Conservation (phyloP, 2,113 vertebrate genomes). For the Ctenodactylus gundi region DNA sequence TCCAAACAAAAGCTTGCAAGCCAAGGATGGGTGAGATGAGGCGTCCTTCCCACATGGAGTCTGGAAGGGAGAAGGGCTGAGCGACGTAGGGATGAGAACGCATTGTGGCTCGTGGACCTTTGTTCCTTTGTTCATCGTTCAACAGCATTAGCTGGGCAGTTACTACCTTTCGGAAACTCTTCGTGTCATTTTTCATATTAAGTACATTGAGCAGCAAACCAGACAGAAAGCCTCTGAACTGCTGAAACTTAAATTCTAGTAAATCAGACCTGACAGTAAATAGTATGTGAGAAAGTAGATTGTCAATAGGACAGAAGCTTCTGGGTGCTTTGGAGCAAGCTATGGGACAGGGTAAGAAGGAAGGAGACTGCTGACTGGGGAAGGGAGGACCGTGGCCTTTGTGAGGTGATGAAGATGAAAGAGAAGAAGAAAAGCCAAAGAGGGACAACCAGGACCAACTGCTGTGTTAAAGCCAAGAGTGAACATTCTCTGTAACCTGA, state of each 20-base stretch:
- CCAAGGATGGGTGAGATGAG: background rate
- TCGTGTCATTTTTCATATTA: background rate
- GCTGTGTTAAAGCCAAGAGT: background rate
- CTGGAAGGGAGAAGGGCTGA: too few relatives aligned
- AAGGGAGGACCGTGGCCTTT: background rate
- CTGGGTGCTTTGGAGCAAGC: background rate
- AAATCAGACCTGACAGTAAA: background rate
- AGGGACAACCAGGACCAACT: background rate
- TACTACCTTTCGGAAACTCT: background rate
- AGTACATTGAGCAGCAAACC: background rate
- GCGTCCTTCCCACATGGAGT: too few relatives aligned
- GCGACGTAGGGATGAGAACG: background rate
- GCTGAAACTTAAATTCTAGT: background rate
- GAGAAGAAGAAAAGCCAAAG: background rate
- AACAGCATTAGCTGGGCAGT: background rate
- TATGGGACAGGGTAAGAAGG: background rate
- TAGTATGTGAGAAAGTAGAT: background rate
- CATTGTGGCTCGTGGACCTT: too few relatives aligned
- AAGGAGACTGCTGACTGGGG: background rate
- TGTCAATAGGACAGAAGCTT: background rate
- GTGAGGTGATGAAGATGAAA: background rate
- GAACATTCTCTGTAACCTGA: background rate
- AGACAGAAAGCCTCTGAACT: background rate
- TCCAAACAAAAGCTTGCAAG: background rate
- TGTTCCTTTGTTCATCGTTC: background rate